A percentile compares a stretch with the other conserved stretches of the same genome.
phyloP scores from a whole-genome alignment of 2,888 invertebrate species.

The Lutraria lutraria region DNA sequence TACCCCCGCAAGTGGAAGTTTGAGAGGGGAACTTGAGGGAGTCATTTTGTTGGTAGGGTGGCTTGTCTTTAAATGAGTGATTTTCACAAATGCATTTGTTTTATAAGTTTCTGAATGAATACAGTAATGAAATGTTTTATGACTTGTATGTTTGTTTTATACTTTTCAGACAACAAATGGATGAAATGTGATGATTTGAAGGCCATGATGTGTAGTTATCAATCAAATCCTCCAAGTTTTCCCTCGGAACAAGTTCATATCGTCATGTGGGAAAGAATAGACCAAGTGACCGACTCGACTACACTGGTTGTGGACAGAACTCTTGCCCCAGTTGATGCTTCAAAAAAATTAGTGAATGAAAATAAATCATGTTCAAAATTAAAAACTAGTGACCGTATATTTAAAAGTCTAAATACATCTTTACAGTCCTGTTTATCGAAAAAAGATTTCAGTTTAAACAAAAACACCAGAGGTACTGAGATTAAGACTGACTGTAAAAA shows the following conservation, averaged over 20 bases:
- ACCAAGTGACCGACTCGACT: background rate
- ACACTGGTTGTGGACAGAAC: background rate
- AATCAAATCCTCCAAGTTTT: conserved; percentile 71
- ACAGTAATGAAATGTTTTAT: no score
- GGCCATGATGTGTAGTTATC: conserved; percentile 76
- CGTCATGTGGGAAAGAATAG: conserved; percentile 83
- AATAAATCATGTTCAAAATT: background rate
- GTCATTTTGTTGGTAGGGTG: no score
- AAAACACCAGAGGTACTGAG: background rate
- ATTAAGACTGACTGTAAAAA: background rate
- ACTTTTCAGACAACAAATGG: conserved; percentile 80
- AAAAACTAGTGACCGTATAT: background rate
- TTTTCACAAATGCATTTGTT: no score
- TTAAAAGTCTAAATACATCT: background rate
- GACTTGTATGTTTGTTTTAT: background rate
- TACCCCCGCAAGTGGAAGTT: no score
- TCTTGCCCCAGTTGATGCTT: no score
- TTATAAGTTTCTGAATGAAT: no score
- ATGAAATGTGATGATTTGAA: conserved; percentile 84
- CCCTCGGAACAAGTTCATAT: conserved; percentile 83
- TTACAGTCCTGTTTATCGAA: background rate
- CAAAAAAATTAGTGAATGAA: background rate
- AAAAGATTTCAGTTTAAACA: background rate
- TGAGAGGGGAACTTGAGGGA: no score
- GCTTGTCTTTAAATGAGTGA: no score